Conservation (phyloP, 2,797 vertebrate genomes). For the Phyllotis vaccarum region DNA sequence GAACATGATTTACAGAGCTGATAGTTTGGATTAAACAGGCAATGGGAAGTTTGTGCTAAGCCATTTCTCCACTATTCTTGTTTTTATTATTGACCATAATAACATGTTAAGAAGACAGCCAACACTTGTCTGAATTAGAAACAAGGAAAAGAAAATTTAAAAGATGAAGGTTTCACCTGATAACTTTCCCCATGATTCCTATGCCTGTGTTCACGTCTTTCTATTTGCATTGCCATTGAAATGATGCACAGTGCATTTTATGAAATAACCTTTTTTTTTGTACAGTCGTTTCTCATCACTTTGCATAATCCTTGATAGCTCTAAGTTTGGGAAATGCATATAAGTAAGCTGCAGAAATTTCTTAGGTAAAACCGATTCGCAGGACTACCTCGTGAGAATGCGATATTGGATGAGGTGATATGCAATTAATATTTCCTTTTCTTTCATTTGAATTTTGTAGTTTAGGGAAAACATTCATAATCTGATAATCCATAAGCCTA, state of each 20-base stretch:
- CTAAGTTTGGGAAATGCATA: constrained; percentile 2
- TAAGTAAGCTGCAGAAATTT: constrained; percentile 22
- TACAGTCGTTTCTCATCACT: not conserved
- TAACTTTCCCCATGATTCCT: not conserved
- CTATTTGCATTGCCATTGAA: not conserved
- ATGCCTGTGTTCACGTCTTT: not conserved
- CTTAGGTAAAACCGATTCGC: constrained; percentile 16
- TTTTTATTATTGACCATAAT: constrained; percentile 11
- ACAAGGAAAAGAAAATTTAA: constrained; percentile 36
- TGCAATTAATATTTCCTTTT: not conserved
- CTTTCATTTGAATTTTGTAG: not conserved
- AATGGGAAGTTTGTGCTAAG: not conserved
- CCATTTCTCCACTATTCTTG: not conserved
- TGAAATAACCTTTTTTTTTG: constrained; percentile 38
- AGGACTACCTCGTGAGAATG: not conserved
- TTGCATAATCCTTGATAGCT: not conserved
- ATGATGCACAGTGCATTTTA: constrained; percentile 14
- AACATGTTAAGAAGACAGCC: constrained; percentile 2
- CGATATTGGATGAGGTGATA: not conserved
- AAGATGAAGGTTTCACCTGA: constrained; percentile 21
- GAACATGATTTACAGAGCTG: not conserved
- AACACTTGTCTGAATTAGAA: constrained; percentile 42
- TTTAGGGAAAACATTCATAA: not conserved
- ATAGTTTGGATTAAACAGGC: not conserved
- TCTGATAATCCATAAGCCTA: not conserved